phyloP scores from a whole-genome alignment of 30 jellyfish, hydroid and myxozoan species.

The Pelagia noctiluca region DNA sequence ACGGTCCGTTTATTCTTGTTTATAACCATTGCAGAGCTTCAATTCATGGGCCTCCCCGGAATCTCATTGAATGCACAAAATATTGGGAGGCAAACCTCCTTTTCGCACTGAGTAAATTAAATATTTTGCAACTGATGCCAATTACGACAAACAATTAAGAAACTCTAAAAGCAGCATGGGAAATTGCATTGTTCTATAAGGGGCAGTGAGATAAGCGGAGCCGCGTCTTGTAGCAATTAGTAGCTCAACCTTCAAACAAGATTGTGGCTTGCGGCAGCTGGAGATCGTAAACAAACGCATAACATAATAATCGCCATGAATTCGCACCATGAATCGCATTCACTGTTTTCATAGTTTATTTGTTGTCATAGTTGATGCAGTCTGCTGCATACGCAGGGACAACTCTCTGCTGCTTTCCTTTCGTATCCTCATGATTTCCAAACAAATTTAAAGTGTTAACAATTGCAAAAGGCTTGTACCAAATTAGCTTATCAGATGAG shows the following conservation, averaged over 20 bases:
- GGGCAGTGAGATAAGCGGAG: neutral
- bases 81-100: conserved; percentile 3
- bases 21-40: conserved; percentile 47
- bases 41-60: conserved; percentile 42
- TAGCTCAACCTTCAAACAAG: neutral
- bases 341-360: neutral
- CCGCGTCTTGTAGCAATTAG: conserved; percentile 12
- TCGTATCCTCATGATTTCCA: too few relatives aligned
- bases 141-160: neutral
- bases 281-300: neutral
- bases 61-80: conserved; percentile 9
- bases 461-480: too few relatives aligned
- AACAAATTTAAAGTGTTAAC: too few relatives aligned
- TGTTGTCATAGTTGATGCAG: too few relatives aligned
- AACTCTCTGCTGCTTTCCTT: too few relatives aligned
- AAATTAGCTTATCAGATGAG: too few relatives aligned
- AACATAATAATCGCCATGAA: neutral
- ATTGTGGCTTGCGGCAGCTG: neutral
- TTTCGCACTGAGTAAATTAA: neutral
- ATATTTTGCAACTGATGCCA: conserved; percentile 54
- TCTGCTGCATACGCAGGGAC: too few relatives aligned
- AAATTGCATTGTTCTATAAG: neutral
- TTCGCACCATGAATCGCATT: neutral
- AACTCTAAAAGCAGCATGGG: neutral
- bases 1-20: conserved; percentile 39